Evolutionary conservation across 2,113 vertebrate genomes (phyloP).

Genomic region (Chlorodrepanis virens): DNA sequence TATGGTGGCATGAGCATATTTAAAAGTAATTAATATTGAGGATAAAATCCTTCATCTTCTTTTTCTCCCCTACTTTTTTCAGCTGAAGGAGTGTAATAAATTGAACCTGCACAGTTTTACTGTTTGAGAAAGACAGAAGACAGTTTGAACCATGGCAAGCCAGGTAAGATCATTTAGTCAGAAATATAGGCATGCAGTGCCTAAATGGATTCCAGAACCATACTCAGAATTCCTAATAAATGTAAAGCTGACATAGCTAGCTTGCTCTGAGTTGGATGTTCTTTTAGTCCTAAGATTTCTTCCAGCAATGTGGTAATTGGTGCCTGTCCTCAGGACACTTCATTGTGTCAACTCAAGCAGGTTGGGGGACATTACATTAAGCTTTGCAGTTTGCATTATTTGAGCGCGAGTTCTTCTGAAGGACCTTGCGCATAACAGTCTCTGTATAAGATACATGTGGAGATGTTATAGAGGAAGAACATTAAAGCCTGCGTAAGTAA

Average conservation of each 20-base stretch:
- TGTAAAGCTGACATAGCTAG: slow-evolving; percentile 52
- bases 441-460: background rate
- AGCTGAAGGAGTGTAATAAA: background rate
- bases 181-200: slow-evolving; percentile 16
- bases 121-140: background rate
- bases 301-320: background rate
- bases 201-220: slow-evolving; percentile 18
- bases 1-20: background rate
- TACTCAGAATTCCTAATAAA: slow-evolving; percentile 28
- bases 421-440: background rate
- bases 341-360: background rate
- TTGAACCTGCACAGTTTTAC: background rate
- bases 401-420: slow-evolving; percentile 41
- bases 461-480: slow-evolving; percentile 56
- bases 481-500: slow-evolving; percentile 67
- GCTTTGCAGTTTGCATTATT: slow-evolving; percentile 15
- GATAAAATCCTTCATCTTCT: background rate
- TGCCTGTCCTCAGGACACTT: slow-evolving; percentile 30
- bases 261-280: slow-evolving; percentile 31
- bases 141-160: slow-evolving; percentile 55
- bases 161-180: slow-evolving; percentile 64
- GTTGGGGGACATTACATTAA: background rate
- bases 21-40: background rate
- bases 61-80: background rate
- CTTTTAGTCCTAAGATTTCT: background rate